phyloP scores from a whole-genome alignment of 2,113 vertebrate species.

The Heterotis niloticus region DNA sequence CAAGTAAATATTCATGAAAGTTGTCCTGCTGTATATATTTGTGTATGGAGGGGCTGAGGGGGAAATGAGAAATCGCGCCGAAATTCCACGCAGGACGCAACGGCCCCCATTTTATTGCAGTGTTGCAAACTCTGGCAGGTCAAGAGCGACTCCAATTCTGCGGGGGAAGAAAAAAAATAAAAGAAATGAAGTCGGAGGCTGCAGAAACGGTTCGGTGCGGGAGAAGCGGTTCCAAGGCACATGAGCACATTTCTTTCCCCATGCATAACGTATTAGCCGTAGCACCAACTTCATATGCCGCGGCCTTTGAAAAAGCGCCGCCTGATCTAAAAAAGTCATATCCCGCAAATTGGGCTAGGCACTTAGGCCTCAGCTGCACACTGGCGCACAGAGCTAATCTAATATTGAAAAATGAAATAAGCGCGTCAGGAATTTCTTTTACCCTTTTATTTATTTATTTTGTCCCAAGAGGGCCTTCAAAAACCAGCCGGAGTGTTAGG shows the following conservation, averaged over 20 bases:
- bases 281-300: conserved; percentile 29
- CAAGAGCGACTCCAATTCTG: background rate
- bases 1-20: conserved; percentile 2
- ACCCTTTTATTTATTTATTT: conserved; percentile 8
- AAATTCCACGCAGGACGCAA: background rate
- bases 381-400: conserved; percentile 9
- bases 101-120: background rate
- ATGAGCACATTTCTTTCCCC: conserved; percentile 44
- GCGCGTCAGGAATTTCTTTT: background rate
- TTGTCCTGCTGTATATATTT: background rate
- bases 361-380: conserved; percentile 2
- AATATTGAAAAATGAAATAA: conserved; percentile 8
- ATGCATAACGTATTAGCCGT: conserved; percentile 41
- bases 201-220: conserved; percentile 31
- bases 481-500: background rate
- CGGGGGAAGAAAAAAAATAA: background rate
- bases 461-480: background rate
- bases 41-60: conserved; percentile 2
- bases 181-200: conserved; percentile 36
- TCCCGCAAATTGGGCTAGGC: conserved; percentile 5
- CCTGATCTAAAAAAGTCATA: background rate
- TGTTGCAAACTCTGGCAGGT: background rate
- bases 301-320: background rate
- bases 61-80: background rate
- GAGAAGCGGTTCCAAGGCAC: conserved; percentile 33